Conservation (phyloP, 2,113 vertebrate genomes). For the Gymnorhina tibicen region DNA sequence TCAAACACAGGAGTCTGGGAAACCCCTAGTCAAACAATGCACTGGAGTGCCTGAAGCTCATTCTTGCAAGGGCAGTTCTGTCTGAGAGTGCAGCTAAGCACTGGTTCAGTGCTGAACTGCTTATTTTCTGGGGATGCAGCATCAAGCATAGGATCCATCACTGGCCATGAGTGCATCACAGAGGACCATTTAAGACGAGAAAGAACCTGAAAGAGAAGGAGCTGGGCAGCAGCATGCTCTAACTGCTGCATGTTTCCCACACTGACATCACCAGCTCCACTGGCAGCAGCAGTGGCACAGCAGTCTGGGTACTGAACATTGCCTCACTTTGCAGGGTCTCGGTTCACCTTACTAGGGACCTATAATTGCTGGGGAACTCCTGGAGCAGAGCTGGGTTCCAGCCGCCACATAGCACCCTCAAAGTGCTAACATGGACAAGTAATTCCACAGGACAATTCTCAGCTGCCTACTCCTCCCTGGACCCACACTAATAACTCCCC, state of each 20-base stretch:
- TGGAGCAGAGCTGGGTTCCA: not conserved
- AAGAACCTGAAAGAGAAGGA: not conserved
- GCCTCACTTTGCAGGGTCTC: not conserved
- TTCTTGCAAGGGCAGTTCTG: not conserved
- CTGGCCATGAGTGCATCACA: not conserved
- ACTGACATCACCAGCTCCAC: not conserved
- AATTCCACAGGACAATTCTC: not conserved
- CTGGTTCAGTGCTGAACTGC: not conserved
- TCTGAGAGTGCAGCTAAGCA: not conserved
- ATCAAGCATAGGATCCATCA: not conserved
- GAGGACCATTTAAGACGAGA: not conserved
- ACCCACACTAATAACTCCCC: not conserved
- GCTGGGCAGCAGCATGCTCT: not conserved
- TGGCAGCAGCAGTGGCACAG: not conserved
- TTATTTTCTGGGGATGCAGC: not conserved
- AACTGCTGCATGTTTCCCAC: not conserved
- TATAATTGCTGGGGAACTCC: not conserved
- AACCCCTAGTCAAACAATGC: not conserved
- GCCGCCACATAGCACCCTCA: not conserved
- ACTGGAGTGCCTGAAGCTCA: not conserved
- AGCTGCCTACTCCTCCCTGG: not conserved
- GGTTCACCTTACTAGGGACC: not conserved
- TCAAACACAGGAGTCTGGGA: not conserved
- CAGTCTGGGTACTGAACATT: not conserved
- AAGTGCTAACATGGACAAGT: not conserved